Conservation (phyloP, 2,888 invertebrate genomes). For the Lysandra bellargus region DNA sequence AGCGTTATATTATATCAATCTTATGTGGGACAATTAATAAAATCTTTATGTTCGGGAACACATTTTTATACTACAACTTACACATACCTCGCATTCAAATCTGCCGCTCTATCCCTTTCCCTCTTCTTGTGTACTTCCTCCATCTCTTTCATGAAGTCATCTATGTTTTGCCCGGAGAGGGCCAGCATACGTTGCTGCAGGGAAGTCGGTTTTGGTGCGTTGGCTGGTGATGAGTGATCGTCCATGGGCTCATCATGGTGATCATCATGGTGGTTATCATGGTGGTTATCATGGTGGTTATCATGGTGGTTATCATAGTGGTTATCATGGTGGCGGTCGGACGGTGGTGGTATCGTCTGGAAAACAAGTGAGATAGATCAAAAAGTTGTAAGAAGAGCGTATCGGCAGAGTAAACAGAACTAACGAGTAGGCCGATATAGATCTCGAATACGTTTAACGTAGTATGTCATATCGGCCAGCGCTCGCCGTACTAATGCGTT, state of each 20-base stretch:
- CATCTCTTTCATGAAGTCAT: conserved; percentile 96
- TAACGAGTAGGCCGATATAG: too few species aligned
- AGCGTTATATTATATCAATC: too few species aligned
- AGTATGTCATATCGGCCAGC: too few species aligned
- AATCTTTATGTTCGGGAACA: too few species aligned
- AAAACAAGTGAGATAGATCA: not conserved
- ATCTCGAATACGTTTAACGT: too few species aligned
- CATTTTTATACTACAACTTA: too few species aligned
- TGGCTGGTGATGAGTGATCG: conserved; percentile 53
- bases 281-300: conserved; percentile 55
- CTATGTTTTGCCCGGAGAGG: conserved; percentile 94
- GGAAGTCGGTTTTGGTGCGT: conserved; percentile 86
- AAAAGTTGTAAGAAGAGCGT: too few species aligned
- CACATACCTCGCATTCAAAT: conserved; percentile 75
- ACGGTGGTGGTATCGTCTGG: conserved; percentile 11
- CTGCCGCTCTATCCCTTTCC: conserved; percentile 83
- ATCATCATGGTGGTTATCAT: conserved; percentile 57
- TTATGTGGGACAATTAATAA: too few species aligned
- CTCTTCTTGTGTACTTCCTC: conserved; percentile 90
- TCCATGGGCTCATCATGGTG: conserved; percentile 57
- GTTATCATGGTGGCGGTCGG: conserved; percentile 57
- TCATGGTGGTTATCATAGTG: conserved; percentile 51
- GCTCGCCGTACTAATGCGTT: too few species aligned
- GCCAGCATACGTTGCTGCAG: conserved; percentile 93
- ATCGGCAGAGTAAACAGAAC: too few species aligned